These are phyloP conservation scores for Alectura lathami DNA, from an alignment of 2,113 vertebrate genomes.

Conservation along the genomic window DNA sequence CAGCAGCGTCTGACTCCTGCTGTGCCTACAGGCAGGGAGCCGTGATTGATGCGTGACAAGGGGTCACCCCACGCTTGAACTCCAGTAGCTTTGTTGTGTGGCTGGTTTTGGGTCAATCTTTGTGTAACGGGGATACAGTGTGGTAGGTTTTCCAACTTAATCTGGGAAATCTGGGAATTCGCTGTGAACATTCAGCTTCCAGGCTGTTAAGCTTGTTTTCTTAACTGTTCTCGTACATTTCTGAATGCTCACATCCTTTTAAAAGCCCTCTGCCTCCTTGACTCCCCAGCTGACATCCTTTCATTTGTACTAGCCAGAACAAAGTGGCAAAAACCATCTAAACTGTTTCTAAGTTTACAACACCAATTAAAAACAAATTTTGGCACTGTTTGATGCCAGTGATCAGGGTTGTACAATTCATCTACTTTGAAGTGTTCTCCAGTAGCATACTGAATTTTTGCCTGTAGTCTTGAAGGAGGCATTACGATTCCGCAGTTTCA, in stretches of 20 bases:
- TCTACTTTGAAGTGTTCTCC: background rate
- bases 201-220: background rate
- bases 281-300: background rate
- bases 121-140: background rate
- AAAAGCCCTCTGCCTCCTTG: background rate
- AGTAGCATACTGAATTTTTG: background rate
- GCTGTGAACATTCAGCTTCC: background rate
- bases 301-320: background rate
- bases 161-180: background rate
- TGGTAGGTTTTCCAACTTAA: background rate
- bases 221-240: background rate
- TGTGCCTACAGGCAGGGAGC: background rate
- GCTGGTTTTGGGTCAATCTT: background rate
- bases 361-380: background rate
- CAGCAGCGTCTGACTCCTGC: fast-evolving
- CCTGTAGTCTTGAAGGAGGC: background rate
- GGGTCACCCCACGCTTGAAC: background rate
- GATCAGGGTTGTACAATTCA: background rate
- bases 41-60: background rate
- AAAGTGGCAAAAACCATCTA: background rate
- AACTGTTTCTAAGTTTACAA: background rate
- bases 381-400: background rate
- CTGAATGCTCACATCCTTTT: background rate
- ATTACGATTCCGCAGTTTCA: background rate
- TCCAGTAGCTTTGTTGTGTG: background rate